Conservation (phyloP, 2,888 invertebrate species). For the Hipparchia sbordonii region DNA sequence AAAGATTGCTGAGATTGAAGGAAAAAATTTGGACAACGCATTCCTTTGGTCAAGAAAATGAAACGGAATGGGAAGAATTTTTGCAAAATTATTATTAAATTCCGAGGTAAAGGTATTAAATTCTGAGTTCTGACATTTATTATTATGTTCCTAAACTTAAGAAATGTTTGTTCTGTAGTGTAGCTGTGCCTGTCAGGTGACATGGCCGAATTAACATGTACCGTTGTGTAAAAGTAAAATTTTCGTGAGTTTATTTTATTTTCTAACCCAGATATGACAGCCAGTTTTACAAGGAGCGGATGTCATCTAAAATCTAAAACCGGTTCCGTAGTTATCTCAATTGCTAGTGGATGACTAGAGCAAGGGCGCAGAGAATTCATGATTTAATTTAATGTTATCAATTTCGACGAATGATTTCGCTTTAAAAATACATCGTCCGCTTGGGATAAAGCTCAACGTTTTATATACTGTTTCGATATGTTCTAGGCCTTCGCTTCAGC, state of each 20-base stretch:
- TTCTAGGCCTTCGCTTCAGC: too few relatives aligned
- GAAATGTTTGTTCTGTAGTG: too few relatives aligned
- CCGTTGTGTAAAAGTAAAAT: neutral
- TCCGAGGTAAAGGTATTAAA: neutral
- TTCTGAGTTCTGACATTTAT: neutral
- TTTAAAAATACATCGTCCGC: too few relatives aligned
- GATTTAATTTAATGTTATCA: too few relatives aligned
- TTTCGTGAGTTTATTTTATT: neutral
- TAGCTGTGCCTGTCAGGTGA: neutral
- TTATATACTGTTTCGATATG: too few relatives aligned
- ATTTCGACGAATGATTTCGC: too few relatives aligned
- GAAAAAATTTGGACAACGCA: neutral
- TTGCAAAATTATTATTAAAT: neutral
- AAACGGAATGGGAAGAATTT: neutral
- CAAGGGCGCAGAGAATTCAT: neutral
- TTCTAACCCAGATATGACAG: neutral
- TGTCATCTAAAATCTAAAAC: slow-evolving; percentile 3
- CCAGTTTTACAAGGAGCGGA: neutral
- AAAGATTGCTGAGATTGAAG: neutral
- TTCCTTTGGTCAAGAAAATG: neutral
- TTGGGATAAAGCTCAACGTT: too few relatives aligned
- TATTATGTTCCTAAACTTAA: too few relatives aligned
- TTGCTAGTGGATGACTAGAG: neutral
- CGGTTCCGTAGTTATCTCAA: neutral
- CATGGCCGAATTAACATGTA: neutral